phyloP scores from a whole-genome alignment of 92 coral and sea anemone genomes.

The Phenganax marumi region DNA sequence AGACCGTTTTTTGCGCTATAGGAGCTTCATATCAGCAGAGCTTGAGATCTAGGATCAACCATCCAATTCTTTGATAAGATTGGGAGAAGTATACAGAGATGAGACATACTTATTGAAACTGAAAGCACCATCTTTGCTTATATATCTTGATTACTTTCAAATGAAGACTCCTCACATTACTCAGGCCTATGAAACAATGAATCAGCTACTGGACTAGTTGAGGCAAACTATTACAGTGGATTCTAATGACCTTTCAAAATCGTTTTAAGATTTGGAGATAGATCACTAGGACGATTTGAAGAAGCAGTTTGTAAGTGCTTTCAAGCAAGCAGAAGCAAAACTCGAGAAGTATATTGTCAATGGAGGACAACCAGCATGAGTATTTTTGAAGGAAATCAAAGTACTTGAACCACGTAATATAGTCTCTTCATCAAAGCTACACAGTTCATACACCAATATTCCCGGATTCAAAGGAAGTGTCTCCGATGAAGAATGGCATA shows the following conservation, averaged over 20 bases:
- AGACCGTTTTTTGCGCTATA: constrained; percentile 46
- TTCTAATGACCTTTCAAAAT: constrained; percentile 27
- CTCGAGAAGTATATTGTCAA: constrained; percentile 56
- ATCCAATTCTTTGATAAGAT: constrained; percentile 51
- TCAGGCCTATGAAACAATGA: constrained; percentile 42
- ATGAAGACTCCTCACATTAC: constrained; percentile 46
- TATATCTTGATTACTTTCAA: too few species aligned
- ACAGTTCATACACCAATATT: constrained; percentile 42
- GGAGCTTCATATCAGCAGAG: constrained; percentile 37
- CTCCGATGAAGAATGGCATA: constrained; percentile 59
- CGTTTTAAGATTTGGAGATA: constrained; percentile 30
- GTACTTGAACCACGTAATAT: constrained; percentile 56
- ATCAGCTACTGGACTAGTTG: constrained; percentile 37
- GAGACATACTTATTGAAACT: constrained; percentile 53
- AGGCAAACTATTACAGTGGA: constrained; percentile 23
- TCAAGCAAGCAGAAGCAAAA: constrained; percentile 41
- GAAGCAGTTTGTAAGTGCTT: constrained; percentile 36
- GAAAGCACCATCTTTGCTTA: constrained; percentile 44
- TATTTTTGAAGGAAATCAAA: constrained; percentile 49
- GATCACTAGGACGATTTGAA: constrained; percentile 20
- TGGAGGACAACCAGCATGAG: constrained; percentile 60
- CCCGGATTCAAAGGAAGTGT: constrained; percentile 50
- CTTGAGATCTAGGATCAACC: constrained; percentile 40
- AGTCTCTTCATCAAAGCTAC: background rate
- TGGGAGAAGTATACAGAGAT: constrained; percentile 59